phyloP scores from a whole-genome alignment of 92 coral and sea anemone species.

The Galaxea fascicularis region DNA sequence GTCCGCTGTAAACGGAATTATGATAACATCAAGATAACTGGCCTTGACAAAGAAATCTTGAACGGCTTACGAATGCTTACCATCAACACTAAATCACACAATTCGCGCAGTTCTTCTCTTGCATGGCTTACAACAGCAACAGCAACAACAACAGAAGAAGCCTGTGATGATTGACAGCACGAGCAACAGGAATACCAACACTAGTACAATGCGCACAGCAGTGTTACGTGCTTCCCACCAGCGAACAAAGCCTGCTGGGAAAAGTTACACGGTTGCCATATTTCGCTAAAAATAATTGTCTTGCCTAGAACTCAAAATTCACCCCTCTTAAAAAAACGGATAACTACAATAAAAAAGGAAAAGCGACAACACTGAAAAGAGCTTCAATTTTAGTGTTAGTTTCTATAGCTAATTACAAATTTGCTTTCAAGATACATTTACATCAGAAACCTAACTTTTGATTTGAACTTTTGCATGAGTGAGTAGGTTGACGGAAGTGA shows the following conservation, averaged over 20 bases:
- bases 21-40: not conserved
- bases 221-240: constrained; percentile 69
- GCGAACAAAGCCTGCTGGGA: constrained; percentile 54
- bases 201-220: constrained; percentile 50
- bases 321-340: too few relatives aligned
- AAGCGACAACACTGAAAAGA: not conserved
- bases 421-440: too few relatives aligned
- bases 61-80: too few relatives aligned
- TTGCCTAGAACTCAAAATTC: too few relatives aligned
- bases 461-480: too few relatives aligned
- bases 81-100: not conserved
- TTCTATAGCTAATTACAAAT: too few relatives aligned
- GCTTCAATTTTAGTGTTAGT: too few relatives aligned
- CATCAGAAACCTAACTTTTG: too few relatives aligned
- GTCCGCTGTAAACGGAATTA: too few relatives aligned
- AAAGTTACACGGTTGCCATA: not conserved
- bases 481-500: too few relatives aligned
- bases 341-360: not conserved
- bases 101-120: not conserved
- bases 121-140: constrained; percentile 67
- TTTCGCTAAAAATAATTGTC: not conserved
- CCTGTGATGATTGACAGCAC: constrained; percentile 46
- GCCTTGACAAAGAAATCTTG: too few relatives aligned
- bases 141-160: constrained; percentile 54
- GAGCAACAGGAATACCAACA: constrained; percentile 3